Percentiles rank a stretch among this genome's conserved stretches.
Evolutionary conservation across 2,113 vertebrate genomes (phyloP).

Genomic region (Hymenochirus boettgeri): DNA sequence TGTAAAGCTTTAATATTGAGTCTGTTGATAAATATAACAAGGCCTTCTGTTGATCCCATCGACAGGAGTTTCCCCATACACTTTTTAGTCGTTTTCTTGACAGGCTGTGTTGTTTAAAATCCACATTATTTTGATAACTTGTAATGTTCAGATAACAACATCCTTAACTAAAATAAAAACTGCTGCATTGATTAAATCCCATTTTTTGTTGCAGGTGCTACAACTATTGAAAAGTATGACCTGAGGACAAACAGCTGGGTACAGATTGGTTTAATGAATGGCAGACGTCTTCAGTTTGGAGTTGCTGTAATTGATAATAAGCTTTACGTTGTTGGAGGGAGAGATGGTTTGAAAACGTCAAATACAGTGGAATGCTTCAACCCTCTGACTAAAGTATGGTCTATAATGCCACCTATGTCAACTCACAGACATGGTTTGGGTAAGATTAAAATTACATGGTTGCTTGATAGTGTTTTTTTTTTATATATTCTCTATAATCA

Average conservation of each 20-base stretch:
- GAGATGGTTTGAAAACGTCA: constrained; percentile 91
- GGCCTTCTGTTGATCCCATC: too few species aligned
- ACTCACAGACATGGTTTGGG: constrained; percentile 93
- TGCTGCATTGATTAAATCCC: neutral
- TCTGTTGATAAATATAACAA: too few species aligned
- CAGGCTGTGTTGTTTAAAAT: too few species aligned
- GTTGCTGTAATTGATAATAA: constrained; percentile 95
- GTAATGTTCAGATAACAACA: too few species aligned
- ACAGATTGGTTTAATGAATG: constrained; percentile 85
- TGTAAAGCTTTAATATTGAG: too few species aligned
- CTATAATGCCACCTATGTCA: constrained; percentile 94
- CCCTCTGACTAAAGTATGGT: constrained; percentile 83
- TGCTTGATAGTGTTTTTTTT: too few species aligned
- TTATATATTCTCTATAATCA: too few species aligned
- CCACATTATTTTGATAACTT: too few species aligned
- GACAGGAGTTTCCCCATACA: too few species aligned
- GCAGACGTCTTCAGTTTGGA: constrained; percentile 86
- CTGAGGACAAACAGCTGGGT: constrained; percentile 89
- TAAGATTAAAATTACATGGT: constrained; percentile 50
- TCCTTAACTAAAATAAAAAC: too few species aligned
- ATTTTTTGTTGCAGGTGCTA: constrained; percentile 69
- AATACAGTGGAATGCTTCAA: constrained; percentile 96
- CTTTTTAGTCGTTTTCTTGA: too few species aligned
- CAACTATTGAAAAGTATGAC: constrained; percentile 93
- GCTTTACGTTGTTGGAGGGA: constrained; percentile 88